phyloP scores from a whole-genome alignment of 2,113 vertebrate genomes.

The Paramisgurnus dabryanus region DNA sequence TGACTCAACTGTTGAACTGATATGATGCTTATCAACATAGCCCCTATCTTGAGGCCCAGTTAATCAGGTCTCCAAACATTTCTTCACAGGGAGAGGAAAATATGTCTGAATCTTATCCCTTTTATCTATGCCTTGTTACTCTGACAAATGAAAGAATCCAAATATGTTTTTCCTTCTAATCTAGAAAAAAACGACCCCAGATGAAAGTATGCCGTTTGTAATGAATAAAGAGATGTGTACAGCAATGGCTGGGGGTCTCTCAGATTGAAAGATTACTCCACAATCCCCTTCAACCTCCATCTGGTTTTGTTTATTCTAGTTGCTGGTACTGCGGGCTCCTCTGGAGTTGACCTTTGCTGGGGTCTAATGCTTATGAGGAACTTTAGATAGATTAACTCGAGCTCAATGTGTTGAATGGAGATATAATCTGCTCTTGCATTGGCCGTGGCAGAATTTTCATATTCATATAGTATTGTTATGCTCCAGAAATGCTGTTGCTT shows the following conservation, averaged over 20 bases:
- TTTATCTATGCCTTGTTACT: slow-evolving; percentile 5
- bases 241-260: slow-evolving; percentile 4
- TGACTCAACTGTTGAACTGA: slow-evolving; percentile 27
- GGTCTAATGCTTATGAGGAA: slow-evolving; percentile 18
- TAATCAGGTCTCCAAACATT: slow-evolving; percentile 24
- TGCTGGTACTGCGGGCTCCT: slow-evolving; percentile 18
- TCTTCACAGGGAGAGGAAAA: neutral
- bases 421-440: slow-evolving; percentile 26
- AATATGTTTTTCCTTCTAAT: neutral
- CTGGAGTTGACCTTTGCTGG: slow-evolving; percentile 24
- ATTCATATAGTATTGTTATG: neutral
- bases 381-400: slow-evolving; percentile 8
- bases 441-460: neutral
- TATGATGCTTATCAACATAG: slow-evolving; percentile 14
- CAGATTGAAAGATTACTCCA: neutral
- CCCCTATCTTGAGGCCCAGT: neutral
- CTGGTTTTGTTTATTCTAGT: slow-evolving; percentile 44
- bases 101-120: neutral
- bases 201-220: neutral
- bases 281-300: slow-evolving; percentile 24
- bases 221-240: slow-evolving; percentile 12
- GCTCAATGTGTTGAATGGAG: slow-evolving; percentile 15
- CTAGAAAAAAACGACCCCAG: neutral
- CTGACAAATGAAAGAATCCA: neutral
- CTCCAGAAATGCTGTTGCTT: too few relatives aligned